phyloP scores from a whole-genome alignment of 2,797 vertebrate species.

The Hippoglossus hippoglossus region DNA sequence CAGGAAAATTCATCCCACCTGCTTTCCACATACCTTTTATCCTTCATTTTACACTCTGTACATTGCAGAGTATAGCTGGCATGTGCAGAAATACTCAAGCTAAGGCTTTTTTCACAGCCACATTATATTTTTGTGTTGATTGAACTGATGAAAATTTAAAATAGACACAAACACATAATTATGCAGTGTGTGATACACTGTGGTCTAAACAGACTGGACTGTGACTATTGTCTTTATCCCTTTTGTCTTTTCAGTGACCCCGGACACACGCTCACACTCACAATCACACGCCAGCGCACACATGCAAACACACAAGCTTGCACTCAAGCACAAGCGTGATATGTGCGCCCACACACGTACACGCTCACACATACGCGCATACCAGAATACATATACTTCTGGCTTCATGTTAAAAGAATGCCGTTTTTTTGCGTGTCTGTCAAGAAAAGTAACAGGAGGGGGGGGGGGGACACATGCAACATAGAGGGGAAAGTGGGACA shows the following conservation, averaged over 20 bases:
- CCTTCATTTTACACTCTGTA: constrained; percentile 51
- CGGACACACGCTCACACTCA: constrained; percentile 7
- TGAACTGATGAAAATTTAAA: neutral
- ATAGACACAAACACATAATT: constrained; percentile 17
- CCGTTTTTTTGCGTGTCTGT: constrained; percentile 52
- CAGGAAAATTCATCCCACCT: constrained; percentile 59
- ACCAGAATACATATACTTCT: constrained; percentile 62
- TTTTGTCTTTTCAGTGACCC: constrained; percentile 77
- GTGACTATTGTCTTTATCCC: constrained; percentile 65
- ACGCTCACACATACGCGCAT: constrained; percentile 52
- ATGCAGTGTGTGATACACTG: constrained; percentile 34
- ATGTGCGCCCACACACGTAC: constrained; percentile 31
- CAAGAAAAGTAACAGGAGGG: constrained; percentile 50
- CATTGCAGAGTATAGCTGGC: constrained; percentile 23
- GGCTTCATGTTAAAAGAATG: constrained; percentile 85
- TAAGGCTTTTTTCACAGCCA: constrained; percentile 25
- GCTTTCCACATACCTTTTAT: constrained; percentile 63
- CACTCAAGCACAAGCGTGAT: constrained; percentile 43
- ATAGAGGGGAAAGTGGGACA: constrained; percentile 70
- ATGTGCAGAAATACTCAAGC: constrained; percentile 25
- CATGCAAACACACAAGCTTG: constrained; percentile 36
- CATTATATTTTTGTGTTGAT: constrained; percentile 24
- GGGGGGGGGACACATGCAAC: constrained; percentile 37
- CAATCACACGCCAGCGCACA: constrained; percentile 39
- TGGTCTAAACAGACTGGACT: constrained; percentile 59